phyloP scores from a whole-genome alignment of 2,888 invertebrate genomes.

The Tuta absoluta region DNA sequence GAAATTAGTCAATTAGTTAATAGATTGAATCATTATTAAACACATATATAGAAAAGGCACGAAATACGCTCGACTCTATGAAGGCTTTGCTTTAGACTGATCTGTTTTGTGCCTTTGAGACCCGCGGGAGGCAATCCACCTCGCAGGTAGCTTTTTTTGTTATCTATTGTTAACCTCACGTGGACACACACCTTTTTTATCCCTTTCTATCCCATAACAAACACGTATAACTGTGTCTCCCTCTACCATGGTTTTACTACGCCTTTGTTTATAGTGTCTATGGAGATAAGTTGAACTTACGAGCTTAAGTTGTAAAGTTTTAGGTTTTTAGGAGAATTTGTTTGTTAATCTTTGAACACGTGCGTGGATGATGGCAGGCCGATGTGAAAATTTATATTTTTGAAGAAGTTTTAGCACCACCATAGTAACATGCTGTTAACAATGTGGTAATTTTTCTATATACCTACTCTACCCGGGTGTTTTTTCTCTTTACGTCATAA shows the following conservation, averaged over 20 bases:
- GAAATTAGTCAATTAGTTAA: neutral
- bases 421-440: neutral
- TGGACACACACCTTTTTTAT: slow-evolving; percentile 57
- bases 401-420: slow-evolving; percentile 6
- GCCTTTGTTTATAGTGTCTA: slow-evolving; percentile 72
- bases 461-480: neutral
- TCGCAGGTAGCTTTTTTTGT: slow-evolving; percentile 76
- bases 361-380: slow-evolving; percentile 52
- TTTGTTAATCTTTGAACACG: slow-evolving; percentile 46
- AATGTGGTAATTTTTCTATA: slow-evolving; percentile 6
- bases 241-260: slow-evolving; percentile 39
- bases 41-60: slow-evolving; percentile 32
- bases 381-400: slow-evolving; percentile 37
- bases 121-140: slow-evolving; percentile 66
- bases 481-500: no score
- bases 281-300: slow-evolving; percentile 53
- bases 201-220: slow-evolving; percentile 51
- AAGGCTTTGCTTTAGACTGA: slow-evolving; percentile 67
- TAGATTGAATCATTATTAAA: neutral
- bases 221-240: slow-evolving; percentile 45
- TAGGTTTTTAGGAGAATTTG: slow-evolving; percentile 38
- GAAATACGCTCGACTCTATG: slow-evolving; percentile 50
- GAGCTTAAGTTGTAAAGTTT: slow-evolving; percentile 52
- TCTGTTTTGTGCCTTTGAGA: slow-evolving; percentile 40
- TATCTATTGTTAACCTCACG: slow-evolving; percentile 78